Percentiles rank a stretch among this genome's conserved stretches.
These are phyloP conservation scores for Apodemia hepburni DNA, from an alignment of 2,888 invertebrate species.

Conservation along the genomic window DNA sequence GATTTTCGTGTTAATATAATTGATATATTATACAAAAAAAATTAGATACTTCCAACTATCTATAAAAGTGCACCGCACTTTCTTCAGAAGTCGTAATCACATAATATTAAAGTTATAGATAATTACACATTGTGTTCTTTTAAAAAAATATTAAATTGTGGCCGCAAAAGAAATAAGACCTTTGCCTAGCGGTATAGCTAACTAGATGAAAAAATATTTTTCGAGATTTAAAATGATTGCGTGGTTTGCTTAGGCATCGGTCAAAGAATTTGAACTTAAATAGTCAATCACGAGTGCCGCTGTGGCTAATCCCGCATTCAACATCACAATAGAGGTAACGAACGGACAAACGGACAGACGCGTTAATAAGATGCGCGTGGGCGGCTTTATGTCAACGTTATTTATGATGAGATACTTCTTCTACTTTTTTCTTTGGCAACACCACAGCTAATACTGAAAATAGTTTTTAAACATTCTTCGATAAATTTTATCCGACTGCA, in stretches of 20 bases:
- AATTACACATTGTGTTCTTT: too few species aligned
- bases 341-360: slow-evolving; percentile 74
- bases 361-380: slow-evolving; percentile 76
- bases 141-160: not conserved
- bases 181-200: not conserved
- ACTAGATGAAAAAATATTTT: not conserved
- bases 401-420: slow-evolving; percentile 67
- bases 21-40: too few species aligned
- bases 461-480: slow-evolving; percentile 23
- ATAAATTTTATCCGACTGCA: not conserved
- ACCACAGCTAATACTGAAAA: slow-evolving; percentile 25
- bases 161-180: not conserved
- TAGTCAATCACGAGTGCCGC: slow-evolving; percentile 75
- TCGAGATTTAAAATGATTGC: slow-evolving; percentile 13
- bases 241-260: slow-evolving; percentile 55
- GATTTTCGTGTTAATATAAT: too few species aligned
- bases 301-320: slow-evolving; percentile 76
- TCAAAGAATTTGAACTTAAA: slow-evolving; percentile 67
- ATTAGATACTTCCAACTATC: too few species aligned
- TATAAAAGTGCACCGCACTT: too few species aligned
- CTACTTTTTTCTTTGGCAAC: slow-evolving; percentile 49
- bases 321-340: slow-evolving; percentile 74
- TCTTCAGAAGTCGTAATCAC: too few species aligned
- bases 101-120: too few species aligned
- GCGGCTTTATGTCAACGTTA: slow-evolving; percentile 76